Base-by-base conservation (phyloP, 2,113 vertebrate species). In the Zingel zingel region DNA sequence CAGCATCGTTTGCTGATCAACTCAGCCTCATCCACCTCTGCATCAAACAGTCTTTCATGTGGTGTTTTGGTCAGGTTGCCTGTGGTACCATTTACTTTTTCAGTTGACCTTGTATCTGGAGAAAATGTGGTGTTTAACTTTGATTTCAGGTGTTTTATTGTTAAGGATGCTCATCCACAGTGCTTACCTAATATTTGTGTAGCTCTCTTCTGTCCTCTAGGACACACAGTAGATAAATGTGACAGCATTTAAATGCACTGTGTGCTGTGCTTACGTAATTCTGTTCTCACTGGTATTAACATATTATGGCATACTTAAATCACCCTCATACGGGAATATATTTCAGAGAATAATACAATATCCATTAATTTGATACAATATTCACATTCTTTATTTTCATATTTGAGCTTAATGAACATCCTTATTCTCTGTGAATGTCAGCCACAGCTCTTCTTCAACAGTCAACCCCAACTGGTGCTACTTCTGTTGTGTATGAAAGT, bases 391-490 rank as follows among this genome's bases (percentile, higher is more conserved):
- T 36, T 67, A 18, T 68, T 74, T 33, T 59, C 51, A 68, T 19
- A 47, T 73, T 48, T 67, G 45, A 30, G 25, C 19, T 39, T 10
- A 30, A 71, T 77, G 19, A 76, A 18, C 33, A 48, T 76, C 48
- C 50, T 50, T 1, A 64, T 67, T 68, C 56, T 57, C n/a, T 76
- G 16, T 77, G 62, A 82, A 69, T 76, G 71, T 50, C 68, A 81
- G 18, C 51, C 64, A 43, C 62, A 53, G n/a, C 43, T 63, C 16
- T 18, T 77, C 27, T 54, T 61, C 19, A 53, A 53, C 16, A 19
- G 76, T 48, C 30, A 69, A 11, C 12, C 10, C 9, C 54, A 21
- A 47, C 13, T 27, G 4, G 12, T 23, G 23, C 36, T 59, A 19
- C 14, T 47, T 58, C 25, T 65, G 23, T 50, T 21, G 56, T 36